Evolutionary conservation across 1,140 invertebrate species (phyloP).

Genomic region (Marisa cornuarietis): DNA sequence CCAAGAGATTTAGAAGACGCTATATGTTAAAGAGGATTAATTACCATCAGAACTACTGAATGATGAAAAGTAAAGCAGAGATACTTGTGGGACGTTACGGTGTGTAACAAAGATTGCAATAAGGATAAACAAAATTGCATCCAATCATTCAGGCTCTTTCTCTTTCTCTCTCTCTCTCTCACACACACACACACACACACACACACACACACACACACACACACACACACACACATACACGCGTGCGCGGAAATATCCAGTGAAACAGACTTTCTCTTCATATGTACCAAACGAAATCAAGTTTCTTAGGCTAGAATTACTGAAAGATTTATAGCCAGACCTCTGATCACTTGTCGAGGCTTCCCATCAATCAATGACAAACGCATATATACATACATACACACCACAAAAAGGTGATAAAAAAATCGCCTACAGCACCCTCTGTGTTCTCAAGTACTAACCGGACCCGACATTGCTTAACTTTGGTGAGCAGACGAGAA

Average conservation of each 20-base stretch:
- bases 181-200: background rate
- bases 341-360: no score
- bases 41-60: background rate
- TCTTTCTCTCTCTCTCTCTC: background rate
- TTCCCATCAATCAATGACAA: no score
- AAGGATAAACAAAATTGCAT: background rate
- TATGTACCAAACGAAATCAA: no score
- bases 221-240: slow-evolving; percentile 1
- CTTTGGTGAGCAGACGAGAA: no score
- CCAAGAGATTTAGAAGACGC: no score
- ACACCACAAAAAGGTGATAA: no score
- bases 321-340: background rate
- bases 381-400: no score
- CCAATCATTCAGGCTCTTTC: background rate
- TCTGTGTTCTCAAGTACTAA: no score
- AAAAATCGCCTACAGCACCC: no score
- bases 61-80: background rate
- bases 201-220: background rate
- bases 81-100: background rate
- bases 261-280: background rate
- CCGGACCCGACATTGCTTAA: no score
- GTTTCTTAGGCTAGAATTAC: background rate
- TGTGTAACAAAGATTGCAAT: background rate
- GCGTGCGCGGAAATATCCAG: no score
- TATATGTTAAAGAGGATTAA: no score